Conservation (phyloP, 2,888 invertebrate genomes). For the Pasiphila rectangulata region DNA sequence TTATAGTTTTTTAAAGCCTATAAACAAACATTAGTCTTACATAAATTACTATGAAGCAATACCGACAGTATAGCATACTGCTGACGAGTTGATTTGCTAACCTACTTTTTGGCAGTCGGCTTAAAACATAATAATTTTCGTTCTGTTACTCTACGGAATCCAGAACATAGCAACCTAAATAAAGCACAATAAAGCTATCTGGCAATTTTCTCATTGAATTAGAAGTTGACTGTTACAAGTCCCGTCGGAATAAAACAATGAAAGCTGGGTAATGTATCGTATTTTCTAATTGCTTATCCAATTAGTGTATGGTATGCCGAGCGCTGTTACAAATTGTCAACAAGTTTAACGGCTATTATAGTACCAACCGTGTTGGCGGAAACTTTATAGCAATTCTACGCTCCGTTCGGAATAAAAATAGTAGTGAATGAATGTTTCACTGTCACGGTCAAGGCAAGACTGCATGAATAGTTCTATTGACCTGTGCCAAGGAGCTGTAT, state of each 20-base stretch:
- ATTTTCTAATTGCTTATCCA: slow-evolving; percentile 36
- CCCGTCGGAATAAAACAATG: slow-evolving; percentile 29
- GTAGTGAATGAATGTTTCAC: background rate
- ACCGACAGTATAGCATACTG: too few relatives aligned
- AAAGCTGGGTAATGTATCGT: slow-evolving; percentile 26
- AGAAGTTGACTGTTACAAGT: slow-evolving; percentile 10
- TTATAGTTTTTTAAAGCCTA: too few relatives aligned
- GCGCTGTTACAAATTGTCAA: slow-evolving; percentile 30
- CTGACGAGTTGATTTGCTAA: too few relatives aligned
- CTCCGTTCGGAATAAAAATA: slow-evolving; percentile 10
- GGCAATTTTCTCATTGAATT: slow-evolving; percentile 6
- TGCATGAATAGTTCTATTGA: slow-evolving; percentile 16
- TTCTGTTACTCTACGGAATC: too few relatives aligned
- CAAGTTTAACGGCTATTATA: slow-evolving; percentile 11
- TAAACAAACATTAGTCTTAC: too few relatives aligned
- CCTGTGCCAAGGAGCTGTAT: slow-evolving; percentile 21
- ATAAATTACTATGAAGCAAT: too few relatives aligned
- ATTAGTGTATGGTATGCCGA: slow-evolving; percentile 29
- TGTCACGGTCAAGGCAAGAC: background rate
- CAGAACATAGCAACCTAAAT: too few relatives aligned
- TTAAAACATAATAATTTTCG: too few relatives aligned
- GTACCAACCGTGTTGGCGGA: slow-evolving; percentile 12
- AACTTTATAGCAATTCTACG: slow-evolving; percentile 8
- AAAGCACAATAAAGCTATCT: background rate
- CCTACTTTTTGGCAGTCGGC: too few relatives aligned